phyloP scores from a whole-genome alignment of 2,113 vertebrate genomes.

The Phyllostomus discolor region DNA sequence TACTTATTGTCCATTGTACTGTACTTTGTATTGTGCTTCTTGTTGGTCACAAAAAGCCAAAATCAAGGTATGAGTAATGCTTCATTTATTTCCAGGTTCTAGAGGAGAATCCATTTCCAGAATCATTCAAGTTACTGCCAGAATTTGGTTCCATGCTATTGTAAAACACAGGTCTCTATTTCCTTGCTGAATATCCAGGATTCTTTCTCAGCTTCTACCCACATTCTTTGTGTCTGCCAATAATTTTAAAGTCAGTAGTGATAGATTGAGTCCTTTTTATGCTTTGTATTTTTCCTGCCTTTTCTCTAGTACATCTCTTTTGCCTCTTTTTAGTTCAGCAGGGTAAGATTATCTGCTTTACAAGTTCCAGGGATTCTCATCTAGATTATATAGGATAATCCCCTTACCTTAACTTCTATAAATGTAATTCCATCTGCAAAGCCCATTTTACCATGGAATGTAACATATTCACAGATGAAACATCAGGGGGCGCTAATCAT shows the following conservation, averaged over 20 bases:
- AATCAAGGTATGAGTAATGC: neutral
- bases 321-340: neutral
- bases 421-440: neutral
- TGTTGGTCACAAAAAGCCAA: neutral
- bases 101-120: neutral
- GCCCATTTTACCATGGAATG: neutral
- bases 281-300: neutral
- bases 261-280: neutral
- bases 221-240: neutral
- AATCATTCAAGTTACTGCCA: neutral
- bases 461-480: neutral
- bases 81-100: neutral
- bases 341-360: neutral
- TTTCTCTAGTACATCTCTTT: neutral
- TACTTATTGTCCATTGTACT: neutral
- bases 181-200: neutral
- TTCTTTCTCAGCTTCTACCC: neutral
- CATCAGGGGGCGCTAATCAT: neutral
- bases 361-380: neutral
- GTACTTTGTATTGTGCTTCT: neutral
- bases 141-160: neutral
- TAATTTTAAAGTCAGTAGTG: neutral
- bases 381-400: neutral
- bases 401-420: neutral
- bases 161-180: neutral